Evolutionary conservation across 2,888 invertebrate species (phyloP), one percentile per base, ranked within the genome.

Genomic region (Vannuccia rotundouncinata): DNA sequence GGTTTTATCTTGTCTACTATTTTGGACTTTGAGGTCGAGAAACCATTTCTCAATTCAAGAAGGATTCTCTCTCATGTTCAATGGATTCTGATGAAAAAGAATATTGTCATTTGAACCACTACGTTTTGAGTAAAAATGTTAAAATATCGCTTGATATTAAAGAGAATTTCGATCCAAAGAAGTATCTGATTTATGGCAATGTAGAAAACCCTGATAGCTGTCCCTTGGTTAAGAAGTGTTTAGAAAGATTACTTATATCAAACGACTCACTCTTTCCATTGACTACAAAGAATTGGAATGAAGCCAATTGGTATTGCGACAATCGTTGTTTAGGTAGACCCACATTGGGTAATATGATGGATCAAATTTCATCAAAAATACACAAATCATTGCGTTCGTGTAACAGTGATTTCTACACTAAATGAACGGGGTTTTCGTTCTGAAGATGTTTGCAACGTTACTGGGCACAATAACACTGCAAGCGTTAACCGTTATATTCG

Each of bases 371-470:
- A 31, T 29, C 10, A 31, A 31, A 29, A 31, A 31, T 75, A 75
- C 75, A 75, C 75, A 27, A 75, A 75, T 22, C 75, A 75, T 29
- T 25, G 75, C 31, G 75, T 75, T 75, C 75, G 75, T 75, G 75
- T 75, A 75, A 75, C 75, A 31, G 75, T 75, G n/a, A 31, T 75
- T 31, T 31, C 30, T 75, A 29, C 29, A 10, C 75, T 75, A 75
- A 75, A 75, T 10, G 29, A 29, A 75, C 2, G 75, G 29, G 75
- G 29, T 22, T 75, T 29, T 29, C 29, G 27, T 10, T 13, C 29
- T 22, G 75, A 75, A 5, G 75, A 75, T 75, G 28, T 75, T 31
- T 75, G 10, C 75, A 75, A 29, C 31, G 30, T 75, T 10, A 75
- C 75, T 10, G 75, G 75, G 28, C 75, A 75, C 29, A 75, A 28